Evolutionary conservation across 2,113 vertebrate species (phyloP), one percentile per base, ranked within the genome.

Genomic region (Hyla sarda): DNA sequence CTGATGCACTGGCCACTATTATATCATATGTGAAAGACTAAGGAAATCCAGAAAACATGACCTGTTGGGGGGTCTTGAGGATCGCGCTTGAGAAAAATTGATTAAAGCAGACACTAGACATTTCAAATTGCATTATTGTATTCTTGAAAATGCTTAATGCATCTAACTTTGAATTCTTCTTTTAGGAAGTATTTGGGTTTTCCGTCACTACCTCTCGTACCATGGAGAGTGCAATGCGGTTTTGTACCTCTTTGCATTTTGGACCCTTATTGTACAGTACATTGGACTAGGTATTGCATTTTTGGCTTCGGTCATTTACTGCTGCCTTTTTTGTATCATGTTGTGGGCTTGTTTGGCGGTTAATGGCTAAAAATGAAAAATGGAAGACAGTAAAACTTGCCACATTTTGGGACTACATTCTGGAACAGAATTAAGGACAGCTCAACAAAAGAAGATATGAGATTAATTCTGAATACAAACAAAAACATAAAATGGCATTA

Each of bases 261-360:
- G 85, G 85, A 80, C 50, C 58, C 78, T 87, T 4, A 82, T 87
- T 65, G 69, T 87, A 9, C 85, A 87, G 25, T 87, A 87, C 37
- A 87, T 87, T 71, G 85, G 85, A 2, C 54, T 87, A 14, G 48
- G 77, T 28, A 87, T 81, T 37, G 69, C 69, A 1, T 87, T 82
- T 47, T 71, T 87, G 52, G 78, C 69, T 5, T 82, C 78, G 0
- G 19, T 87, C 1, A 87, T 87, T 47, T 87, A 87, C 54, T 81
- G 85, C 34, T 87, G 85, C 50, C 81, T 87, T 28, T 60, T 87
- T 77, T 87, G 85, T n/a, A 82, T 87, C 67, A 74, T 87, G 85
- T 30, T 87, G 52, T 87, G 77, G 85, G 85, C 85, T 48, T 87
- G 85, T 52, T 69, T 58, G 37, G 85, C 67, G 25, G 85, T 87